Evolutionary conservation across 1,140 invertebrate species (phyloP).

Genomic region (Dolichoris vasculosae): DNA sequence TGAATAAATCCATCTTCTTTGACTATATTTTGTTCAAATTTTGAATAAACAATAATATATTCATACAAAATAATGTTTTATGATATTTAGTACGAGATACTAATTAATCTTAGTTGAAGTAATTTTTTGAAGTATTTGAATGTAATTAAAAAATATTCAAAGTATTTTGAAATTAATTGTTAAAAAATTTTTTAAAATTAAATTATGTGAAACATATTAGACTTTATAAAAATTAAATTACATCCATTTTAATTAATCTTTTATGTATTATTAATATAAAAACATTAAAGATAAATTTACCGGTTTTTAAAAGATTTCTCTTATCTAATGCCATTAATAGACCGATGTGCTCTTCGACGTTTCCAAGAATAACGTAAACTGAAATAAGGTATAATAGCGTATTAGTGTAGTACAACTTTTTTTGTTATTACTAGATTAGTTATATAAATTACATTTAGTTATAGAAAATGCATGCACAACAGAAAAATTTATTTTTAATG

Average conservation of each 20-base stretch:
- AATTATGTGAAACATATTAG: not conserved
- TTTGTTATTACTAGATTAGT: not conserved
- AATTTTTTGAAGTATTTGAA: too few relatives aligned
- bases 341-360: conserved; percentile 90
- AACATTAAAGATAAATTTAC: conserved; percentile 72
- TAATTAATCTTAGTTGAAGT: too few relatives aligned
- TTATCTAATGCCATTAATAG: conserved; percentile 88
- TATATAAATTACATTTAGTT: too few relatives aligned
- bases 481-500: not conserved
- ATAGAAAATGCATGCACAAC: not conserved
- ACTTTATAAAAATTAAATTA: not conserved
- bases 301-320: conserved; percentile 86
- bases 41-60: too few relatives aligned
- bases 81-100: too few relatives aligned
- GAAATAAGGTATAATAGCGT: conserved; percentile 59
- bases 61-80: too few relatives aligned
- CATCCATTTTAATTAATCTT: not conserved
- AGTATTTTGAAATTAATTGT: too few relatives aligned
- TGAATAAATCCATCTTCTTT: too few relatives aligned
- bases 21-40: too few relatives aligned
- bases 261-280: not conserved
- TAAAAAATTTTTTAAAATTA: too few relatives aligned
- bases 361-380: conserved; percentile 95
- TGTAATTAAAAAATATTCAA: too few relatives aligned
- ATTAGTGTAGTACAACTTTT: not conserved